Base-by-base conservation (phyloP, 1,140 invertebrate species). In the Zelostemma sp. region DNA sequence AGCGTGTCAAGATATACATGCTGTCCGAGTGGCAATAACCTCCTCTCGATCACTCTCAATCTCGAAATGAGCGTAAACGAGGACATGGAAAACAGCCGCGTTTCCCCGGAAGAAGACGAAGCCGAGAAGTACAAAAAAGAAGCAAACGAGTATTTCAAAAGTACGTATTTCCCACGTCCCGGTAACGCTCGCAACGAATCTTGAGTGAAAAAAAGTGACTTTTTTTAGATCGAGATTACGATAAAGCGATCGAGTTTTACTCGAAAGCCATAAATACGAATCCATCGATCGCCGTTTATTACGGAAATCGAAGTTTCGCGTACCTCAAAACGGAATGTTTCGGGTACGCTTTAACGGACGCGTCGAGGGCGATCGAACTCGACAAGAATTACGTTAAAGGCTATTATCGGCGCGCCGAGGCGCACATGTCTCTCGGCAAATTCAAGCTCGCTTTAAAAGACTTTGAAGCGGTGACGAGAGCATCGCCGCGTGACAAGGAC, bases 401-500 rank as follows among this genome's bases (percentile, higher is more conserved):
- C 9, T 94, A 93, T 75, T 99, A 99, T 83, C 92, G 98, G 78
- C 88, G 97, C 80, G 98, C 98, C 0, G 95, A 95, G 0, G 94
- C 97, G 31, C 91, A 98, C 74, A 99, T 99, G 97, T 96, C 97
- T 19, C 84, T 99, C 71, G 97, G 97, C 64, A 99, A 98, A 87
- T 99, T 97, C 81, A 99, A 98, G 87, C 85, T 94, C 81, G 98
- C 98, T 0, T 88, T 99, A 45, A 95, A 93, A 84, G 97, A 99
- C 87, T 99, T 96, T 87, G 96, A 99, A 90, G 92, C 93, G 82
- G 97, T 97, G 86, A 92, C 91, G 35, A 97, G 95, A 87, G 92
- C 92, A 45, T 88, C 92, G 66, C 98, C 97, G 64, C 95, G 92
- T 85, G 96, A 99, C 84, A 93, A 93, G 82, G 97, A 99, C 88